Conservation (phyloP, 2,888 invertebrate genomes). For the Pediacus dermestoides region DNA sequence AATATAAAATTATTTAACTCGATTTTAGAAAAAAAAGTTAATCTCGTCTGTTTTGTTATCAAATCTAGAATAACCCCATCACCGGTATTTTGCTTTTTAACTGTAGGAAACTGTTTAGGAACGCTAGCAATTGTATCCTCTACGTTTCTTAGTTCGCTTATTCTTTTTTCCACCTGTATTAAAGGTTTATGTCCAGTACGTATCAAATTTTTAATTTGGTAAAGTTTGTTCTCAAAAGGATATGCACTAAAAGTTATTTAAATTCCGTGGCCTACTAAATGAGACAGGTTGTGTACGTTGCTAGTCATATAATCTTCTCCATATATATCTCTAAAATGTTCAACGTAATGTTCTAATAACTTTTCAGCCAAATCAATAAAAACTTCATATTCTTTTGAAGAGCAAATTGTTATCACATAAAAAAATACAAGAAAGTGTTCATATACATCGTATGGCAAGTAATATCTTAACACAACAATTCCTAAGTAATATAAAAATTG, state of each 20-base stretch:
- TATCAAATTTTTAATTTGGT: conserved; percentile 26
- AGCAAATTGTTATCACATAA: conserved; percentile 23
- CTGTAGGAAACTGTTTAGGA: neutral
- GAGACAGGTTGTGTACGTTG: conserved; percentile 42
- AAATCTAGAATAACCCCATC: too few relatives aligned
- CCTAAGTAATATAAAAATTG: conserved; percentile 21
- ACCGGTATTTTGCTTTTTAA: too few relatives aligned
- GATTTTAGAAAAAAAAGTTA: too few relatives aligned
- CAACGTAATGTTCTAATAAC: conserved; percentile 24
- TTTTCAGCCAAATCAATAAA: conserved; percentile 21
- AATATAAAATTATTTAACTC: neutral
- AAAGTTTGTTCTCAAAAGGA: conserved; percentile 40
- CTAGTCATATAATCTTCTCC: conserved; percentile 36
- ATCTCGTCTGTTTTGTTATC: neutral
- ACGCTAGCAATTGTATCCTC: neutral
- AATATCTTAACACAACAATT: conserved; percentile 13
- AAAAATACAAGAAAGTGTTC: conserved; percentile 20
- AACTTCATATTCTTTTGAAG: conserved; percentile 15
- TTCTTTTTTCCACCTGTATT: conserved; percentile 26
- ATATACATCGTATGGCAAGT: conserved; percentile 17
- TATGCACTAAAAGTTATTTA: conserved; percentile 39
- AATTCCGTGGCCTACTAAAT: conserved; percentile 40
- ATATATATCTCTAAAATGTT: conserved; percentile 32
- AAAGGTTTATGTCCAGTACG: conserved; percentile 23
- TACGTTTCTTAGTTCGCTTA: conserved; percentile 24